These are phyloP conservation scores for Bos indicus DNA, from an alignment of 2,113 vertebrate species.

Conservation along the genomic window DNA sequence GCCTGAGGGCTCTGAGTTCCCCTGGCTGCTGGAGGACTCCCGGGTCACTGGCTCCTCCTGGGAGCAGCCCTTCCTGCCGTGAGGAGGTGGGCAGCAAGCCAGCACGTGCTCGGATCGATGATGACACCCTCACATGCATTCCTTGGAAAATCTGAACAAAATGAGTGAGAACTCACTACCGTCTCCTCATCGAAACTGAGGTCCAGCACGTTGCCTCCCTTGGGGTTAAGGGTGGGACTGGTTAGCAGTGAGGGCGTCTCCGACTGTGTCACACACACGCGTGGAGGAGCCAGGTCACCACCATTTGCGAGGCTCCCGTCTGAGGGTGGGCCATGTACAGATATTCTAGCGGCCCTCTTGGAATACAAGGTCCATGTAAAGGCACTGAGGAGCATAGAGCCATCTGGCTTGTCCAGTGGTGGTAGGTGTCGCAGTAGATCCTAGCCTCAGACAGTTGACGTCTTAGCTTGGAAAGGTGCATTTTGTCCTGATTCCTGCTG, in stretches of 20 bases:
- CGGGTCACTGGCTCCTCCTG: too few relatives aligned
- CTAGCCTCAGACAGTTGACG: neutral
- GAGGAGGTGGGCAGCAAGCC: fast-evolving
- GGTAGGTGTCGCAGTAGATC: neutral
- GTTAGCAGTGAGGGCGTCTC: neutral
- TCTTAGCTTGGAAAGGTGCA: too few relatives aligned
- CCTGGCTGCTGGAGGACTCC: too few relatives aligned
- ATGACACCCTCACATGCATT: neutral
- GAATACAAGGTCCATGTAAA: too few relatives aligned
- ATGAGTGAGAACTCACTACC: neutral
- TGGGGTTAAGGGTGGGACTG: fast-evolving
- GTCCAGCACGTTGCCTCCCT: neutral
- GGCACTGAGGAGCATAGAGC: too few relatives aligned
- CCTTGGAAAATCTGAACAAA: conserved; percentile 37
- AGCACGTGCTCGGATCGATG: neutral
- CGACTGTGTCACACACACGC: fast-evolving
- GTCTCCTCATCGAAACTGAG: neutral
- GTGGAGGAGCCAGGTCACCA: neutral
- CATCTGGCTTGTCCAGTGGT: neutral
- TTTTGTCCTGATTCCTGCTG: too few relatives aligned
- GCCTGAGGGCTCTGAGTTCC: too few relatives aligned
- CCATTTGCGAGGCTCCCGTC: fast-evolving
- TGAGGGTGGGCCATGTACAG: too few relatives aligned
- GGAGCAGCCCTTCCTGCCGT: too few relatives aligned
- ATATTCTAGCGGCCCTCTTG: too few relatives aligned